Evolutionary conservation across 2,888 invertebrate genomes (phyloP).

Genomic region (Drosophila aldrichi): DNA sequence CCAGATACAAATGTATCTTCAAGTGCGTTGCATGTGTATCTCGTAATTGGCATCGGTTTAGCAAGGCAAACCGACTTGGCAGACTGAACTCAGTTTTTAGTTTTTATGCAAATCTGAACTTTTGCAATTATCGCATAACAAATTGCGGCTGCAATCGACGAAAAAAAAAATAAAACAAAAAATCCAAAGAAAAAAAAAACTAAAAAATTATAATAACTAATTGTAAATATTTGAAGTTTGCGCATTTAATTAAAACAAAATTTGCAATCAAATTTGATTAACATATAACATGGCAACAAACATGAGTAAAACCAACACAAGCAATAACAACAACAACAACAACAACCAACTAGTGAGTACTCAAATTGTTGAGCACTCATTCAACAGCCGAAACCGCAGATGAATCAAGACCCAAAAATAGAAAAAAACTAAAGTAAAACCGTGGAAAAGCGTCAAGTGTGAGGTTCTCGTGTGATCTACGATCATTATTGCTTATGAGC

Average conservation of each 20-base stretch:
- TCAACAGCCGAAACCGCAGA: conserved; percentile 43
- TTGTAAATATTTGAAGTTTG: conserved; percentile 63
- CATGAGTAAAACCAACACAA: conserved; percentile 37
- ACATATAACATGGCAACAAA: conserved; percentile 64
- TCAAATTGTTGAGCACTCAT: conserved; percentile 26
- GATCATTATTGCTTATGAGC: conserved; percentile 43
- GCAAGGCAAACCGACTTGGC: conserved; percentile 51
- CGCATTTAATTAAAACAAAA: conserved; percentile 68
- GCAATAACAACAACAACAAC: conserved; percentile 17
- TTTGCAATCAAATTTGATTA: conserved; percentile 72
- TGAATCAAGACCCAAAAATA: conserved; percentile 48
- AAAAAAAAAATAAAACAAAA: conserved; percentile 31
- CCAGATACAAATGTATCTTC: conserved; percentile 48
- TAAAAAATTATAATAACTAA: conserved; percentile 53
- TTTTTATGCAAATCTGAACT: conserved; percentile 70
- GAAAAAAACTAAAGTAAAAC: conserved; percentile 38
- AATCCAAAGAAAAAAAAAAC: conserved; percentile 2
- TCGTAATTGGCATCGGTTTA: conserved; percentile 19
- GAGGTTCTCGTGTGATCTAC: conserved; percentile 72
- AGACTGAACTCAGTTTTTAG: conserved; percentile 42
- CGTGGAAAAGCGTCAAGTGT: conserved; percentile 74
- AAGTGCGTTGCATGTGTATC: conserved; percentile 29
- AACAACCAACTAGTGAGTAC: conserved; percentile 30
- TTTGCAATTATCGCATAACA: conserved; percentile 60
- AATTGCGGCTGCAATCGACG: conserved; percentile 35